Evolutionary conservation across 2,888 invertebrate genomes (phyloP).

Genomic region (Rhagium mordax): DNA sequence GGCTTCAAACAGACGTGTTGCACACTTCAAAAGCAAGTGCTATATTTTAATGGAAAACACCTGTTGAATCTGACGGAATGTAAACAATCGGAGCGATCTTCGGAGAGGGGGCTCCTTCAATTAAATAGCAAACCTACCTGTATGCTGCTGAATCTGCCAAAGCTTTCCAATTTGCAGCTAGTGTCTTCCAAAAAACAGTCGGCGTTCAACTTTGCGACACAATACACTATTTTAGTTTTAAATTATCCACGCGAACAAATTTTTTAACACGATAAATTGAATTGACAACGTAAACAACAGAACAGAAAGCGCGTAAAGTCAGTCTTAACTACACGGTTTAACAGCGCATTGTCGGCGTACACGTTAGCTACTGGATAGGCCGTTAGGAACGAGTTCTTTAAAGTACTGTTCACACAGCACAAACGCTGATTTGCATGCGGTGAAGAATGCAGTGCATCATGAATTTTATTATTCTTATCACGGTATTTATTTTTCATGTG

Average conservation of each 20-base stretch:
- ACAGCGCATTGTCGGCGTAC: slow-evolving; percentile 25
- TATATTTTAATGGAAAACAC: slow-evolving; percentile 15
- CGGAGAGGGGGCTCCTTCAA: slow-evolving; percentile 1
- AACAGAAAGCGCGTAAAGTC: slow-evolving; percentile 21
- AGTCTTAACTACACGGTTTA: slow-evolving; percentile 8
- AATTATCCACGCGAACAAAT: slow-evolving; percentile 2
- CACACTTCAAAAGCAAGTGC: neutral
- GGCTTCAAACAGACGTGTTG: neutral
- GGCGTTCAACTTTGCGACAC: slow-evolving; percentile 7
- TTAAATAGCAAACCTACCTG: slow-evolving; percentile 20
- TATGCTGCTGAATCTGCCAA: neutral
- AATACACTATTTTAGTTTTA: slow-evolving; percentile 1
- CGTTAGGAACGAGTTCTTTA: slow-evolving; percentile 50
- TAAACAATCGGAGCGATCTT: slow-evolving; percentile 15
- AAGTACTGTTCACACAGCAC: slow-evolving; percentile 46
- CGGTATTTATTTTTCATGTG: neutral
- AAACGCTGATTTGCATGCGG: slow-evolving; percentile 35
- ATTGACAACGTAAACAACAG: slow-evolving; percentile 23
- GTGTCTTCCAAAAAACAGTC: slow-evolving; percentile 32
- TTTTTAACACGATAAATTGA: neutral
- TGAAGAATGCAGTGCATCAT: slow-evolving; percentile 22
- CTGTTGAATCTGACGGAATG: slow-evolving; percentile 22
- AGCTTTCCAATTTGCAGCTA: slow-evolving; percentile 39
- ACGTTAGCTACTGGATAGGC: slow-evolving; percentile 45
- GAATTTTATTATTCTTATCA: slow-evolving; percentile 25